phyloP scores from a whole-genome alignment of 2,888 invertebrate species.

The Lasioglossum oenotherae region DNA sequence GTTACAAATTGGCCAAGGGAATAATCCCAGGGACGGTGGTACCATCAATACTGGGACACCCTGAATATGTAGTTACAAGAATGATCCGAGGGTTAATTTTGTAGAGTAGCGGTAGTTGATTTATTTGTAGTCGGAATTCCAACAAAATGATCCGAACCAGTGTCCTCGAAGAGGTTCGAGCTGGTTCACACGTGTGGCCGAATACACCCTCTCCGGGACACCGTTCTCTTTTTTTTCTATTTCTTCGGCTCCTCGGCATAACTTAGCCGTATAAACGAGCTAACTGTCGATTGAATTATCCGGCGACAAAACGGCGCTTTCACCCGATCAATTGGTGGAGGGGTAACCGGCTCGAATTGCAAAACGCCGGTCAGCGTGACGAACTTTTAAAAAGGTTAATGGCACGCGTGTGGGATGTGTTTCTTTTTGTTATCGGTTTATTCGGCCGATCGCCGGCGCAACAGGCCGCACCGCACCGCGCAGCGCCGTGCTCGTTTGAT shows the following conservation, averaged over 20 bases:
- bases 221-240: neutral
- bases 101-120: too few relatives aligned
- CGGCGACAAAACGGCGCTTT: conserved; percentile 59
- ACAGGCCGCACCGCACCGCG: neutral
- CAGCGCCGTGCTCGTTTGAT: conserved; percentile 47
- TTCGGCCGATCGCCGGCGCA: conserved; percentile 34
- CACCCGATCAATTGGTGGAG: conserved; percentile 49
- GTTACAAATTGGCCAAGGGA: too few relatives aligned
- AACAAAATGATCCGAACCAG: too few relatives aligned
- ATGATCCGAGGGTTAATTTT: too few relatives aligned
- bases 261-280: neutral
- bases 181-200: neutral
- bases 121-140: too few relatives aligned
- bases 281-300: conserved; percentile 50
- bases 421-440: conserved; percentile 58
- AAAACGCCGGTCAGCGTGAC: conserved; percentile 53
- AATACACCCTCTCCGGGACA: neutral
- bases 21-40: too few relatives aligned
- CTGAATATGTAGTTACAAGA: too few relatives aligned
- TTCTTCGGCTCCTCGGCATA: neutral
- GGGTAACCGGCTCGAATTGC: conserved; percentile 59
- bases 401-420: conserved; percentile 62
- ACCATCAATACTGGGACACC: too few relatives aligned
- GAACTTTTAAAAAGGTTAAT: conserved; percentile 61
- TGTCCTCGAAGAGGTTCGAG: neutral